Percentiles rank a stretch among this genome's conserved stretches.
These are phyloP conservation scores for Panagrolaimus sp. DNA, from an alignment of 1,140 invertebrate species.

Conservation along the genomic window DNA sequence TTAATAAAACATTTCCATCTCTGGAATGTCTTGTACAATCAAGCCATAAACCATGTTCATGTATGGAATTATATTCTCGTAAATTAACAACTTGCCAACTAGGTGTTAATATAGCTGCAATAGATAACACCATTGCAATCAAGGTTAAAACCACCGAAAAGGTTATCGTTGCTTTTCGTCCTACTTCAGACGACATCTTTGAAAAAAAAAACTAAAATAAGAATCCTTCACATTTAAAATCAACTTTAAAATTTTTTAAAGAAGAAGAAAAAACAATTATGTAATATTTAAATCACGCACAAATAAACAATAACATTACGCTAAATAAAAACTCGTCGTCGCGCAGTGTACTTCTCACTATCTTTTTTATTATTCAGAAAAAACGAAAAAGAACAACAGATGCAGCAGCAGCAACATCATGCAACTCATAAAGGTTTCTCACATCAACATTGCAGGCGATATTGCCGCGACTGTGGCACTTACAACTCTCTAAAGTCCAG, in stretches of 20 bases:
- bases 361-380: not conserved
- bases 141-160: constrained; percentile 44
- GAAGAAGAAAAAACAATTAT: not conserved
- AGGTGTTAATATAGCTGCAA: constrained; percentile 54
- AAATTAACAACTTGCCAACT: constrained; percentile 56
- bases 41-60: constrained; percentile 56
- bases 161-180: constrained; percentile 44
- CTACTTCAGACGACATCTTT: constrained; percentile 36
- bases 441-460: no score
- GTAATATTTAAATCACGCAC: not conserved
- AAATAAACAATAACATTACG: not conserved
- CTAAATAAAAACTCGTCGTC: constrained; percentile 1
- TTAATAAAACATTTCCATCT: constrained; percentile 51
- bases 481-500: not conserved
- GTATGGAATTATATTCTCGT: constrained; percentile 55
- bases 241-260: not conserved
- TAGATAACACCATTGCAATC: constrained; percentile 55
- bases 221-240: not conserved
- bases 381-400: not conserved
- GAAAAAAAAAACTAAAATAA: not conserved
- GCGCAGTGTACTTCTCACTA: not conserved
- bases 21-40: constrained; percentile 53
- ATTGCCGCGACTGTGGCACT: no score
- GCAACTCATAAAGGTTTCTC: no score
- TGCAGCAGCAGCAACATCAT: not conserved